A percentile compares a stretch with the other conserved stretches of the same genome.
phyloP scores from a whole-genome alignment of 2,888 invertebrate species.

The Andrena bicolor region DNA sequence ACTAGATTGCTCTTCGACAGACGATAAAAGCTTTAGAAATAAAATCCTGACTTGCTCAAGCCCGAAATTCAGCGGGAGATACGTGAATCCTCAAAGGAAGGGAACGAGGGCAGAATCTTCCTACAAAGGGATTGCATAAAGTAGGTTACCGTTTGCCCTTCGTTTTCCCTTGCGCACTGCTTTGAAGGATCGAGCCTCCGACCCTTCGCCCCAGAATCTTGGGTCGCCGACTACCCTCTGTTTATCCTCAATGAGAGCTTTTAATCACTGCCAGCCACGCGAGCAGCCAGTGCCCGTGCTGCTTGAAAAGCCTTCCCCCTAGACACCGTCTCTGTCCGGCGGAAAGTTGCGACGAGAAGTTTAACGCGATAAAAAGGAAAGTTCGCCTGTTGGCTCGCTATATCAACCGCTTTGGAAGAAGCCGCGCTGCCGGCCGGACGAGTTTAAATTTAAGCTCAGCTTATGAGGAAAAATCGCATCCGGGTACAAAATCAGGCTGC shows the following conservation, averaged over 20 bases:
- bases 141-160: no score
- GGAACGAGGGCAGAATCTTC: no score
- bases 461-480: constrained; percentile 47
- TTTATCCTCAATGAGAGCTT: constrained; percentile 20
- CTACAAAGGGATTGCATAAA: no score
- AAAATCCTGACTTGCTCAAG: no score
- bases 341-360: constrained; percentile 47
- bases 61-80: no score
- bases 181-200: no score
- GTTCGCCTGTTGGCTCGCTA: constrained; percentile 35
- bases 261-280: constrained; percentile 26
- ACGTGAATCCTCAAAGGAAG: no score
- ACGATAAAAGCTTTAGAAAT: no score
- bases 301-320: constrained; percentile 11
- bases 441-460: constrained; percentile 61
- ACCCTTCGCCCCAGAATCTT: no score
- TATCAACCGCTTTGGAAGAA: constrained; percentile 46
- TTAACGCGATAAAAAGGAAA: constrained; percentile 57
- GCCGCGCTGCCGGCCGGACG: constrained; percentile 24
- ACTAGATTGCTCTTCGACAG: no score
- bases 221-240: background rate
- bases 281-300: background rate
- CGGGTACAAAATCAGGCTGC: constrained; percentile 28
- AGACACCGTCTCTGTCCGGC: constrained; percentile 18
- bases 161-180: no score